Evolutionary conservation across 2,888 invertebrate genomes (phyloP), one percentile per base, ranked within the genome.

Genomic region (Dyspetes luteomarginatus): DNA sequence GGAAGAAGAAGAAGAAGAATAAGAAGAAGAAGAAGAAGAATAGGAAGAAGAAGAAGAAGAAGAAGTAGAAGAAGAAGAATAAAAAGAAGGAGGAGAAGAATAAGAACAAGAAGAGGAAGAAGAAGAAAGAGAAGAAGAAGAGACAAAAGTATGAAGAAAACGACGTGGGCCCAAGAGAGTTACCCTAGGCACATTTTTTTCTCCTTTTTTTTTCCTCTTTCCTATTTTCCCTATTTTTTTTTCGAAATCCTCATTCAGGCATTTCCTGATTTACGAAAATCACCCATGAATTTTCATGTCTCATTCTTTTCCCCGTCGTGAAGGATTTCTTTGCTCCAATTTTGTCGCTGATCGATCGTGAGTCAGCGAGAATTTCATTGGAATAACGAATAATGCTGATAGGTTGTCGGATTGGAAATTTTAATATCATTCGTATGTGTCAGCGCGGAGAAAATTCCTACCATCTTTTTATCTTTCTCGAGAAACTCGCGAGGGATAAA

Each of bases 151-250:
- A n/a, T n/a, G n/a, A n/a, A n/a, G n/a, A n/a, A n/a, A n/a, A n/a
- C n/a, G n/a, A 36, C 12, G 30, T 19, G 30, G 36, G 9, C 68
- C 68, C 68, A 55, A 24, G 43, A 55, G 68, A 68, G 41, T 56
- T 17, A 45, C 58, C 69, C 26, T 45, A 22, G 69, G 69, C 45
- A 58, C n/a, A 58, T 58, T 28, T 69, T 41, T 41, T 52, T 67
- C 41, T 17, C 50, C 50, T 19, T 22, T 17, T 17, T 65, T n/a
- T n/a, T n/a, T 17, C 36, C 4, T 12, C 30, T 3, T n/a, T 30
- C 30, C 30, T 30, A 4, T 30, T 30, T 30, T 30, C 30, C 30
- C n/a, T n/a, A n/a, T n/a, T n/a, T 30, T 30, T 7, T 30, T 30
- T 30, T 30, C 30, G 7, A 30, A 30, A 7, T 30, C 30, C 30